phyloP scores from a whole-genome alignment of 2,888 invertebrate genomes.

The Alsophila aescularia region DNA sequence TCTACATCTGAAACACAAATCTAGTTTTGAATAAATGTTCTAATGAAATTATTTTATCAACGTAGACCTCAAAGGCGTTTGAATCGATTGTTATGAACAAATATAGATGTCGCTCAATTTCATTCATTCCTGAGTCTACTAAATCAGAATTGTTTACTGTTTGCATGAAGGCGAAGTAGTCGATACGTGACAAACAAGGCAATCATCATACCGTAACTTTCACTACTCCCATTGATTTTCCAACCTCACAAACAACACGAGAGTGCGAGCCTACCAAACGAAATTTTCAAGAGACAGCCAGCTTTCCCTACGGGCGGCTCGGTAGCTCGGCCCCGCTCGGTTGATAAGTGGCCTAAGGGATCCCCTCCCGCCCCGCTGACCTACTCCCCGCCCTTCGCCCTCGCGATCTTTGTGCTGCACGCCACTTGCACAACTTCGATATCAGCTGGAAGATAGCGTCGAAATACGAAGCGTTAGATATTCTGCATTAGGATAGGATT shows the following conservation, averaged over 20 bases:
- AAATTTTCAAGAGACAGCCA: slow-evolving; percentile 70
- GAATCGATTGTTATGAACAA: too few relatives aligned
- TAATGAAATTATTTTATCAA: too few relatives aligned
- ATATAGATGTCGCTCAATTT: neutral
- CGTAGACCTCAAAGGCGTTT: too few relatives aligned
- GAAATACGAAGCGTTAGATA: slow-evolving; percentile 55
- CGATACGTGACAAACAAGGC: slow-evolving; percentile 17
- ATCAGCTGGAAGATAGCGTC: slow-evolving; percentile 79
- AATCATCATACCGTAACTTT: slow-evolving; percentile 25
- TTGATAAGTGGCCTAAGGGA: slow-evolving; percentile 83
- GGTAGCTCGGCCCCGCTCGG: slow-evolving; percentile 59
- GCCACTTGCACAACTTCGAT: slow-evolving; percentile 79
- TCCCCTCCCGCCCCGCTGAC: slow-evolving; percentile 67
- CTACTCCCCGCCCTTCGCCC: slow-evolving; percentile 69
- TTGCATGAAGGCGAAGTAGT: neutral
- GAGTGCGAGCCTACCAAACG: slow-evolving; percentile 53
- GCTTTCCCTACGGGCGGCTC: slow-evolving; percentile 68
- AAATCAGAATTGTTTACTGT: slow-evolving; percentile 9
- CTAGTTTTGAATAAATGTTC: too few relatives aligned
- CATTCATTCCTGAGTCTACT: neutral
- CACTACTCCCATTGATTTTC: slow-evolving; percentile 34
- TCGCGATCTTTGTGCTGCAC: slow-evolving; percentile 80
- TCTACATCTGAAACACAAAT: too few relatives aligned
- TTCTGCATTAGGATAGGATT: slow-evolving; percentile 54
- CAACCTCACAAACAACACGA: slow-evolving; percentile 38